Base-by-base conservation (phyloP, 2,797 vertebrate species). In the Chelon labrosus region DNA sequence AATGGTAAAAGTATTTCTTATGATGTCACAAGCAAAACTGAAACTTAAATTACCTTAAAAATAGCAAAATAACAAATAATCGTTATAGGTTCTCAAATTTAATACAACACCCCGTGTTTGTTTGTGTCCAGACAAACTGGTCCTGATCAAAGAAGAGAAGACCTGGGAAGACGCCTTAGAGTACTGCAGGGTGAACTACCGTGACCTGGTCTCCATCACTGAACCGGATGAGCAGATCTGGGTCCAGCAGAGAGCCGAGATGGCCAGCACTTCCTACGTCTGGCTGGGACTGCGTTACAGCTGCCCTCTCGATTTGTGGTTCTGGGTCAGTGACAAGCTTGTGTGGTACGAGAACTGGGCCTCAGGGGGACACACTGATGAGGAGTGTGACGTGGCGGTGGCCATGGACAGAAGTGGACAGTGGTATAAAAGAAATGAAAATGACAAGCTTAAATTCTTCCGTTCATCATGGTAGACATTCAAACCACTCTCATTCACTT, bases 271-370 rank as follows among this genome's bases (percentile, higher is more conserved):
- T 1, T 0, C 2, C 2, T 3, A 2, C 3, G 44, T 86, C 50
- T 88, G 86, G 84, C 17, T 85, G 31, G 86, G 82, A 27, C 53
- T 86, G 70, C 61, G 20, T 41, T 85, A 77, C 72, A 62, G 31
- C 64, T 86, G 84, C 2, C 3, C 31, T 22, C 50, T 88, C 54
- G 70, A n/a, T 0, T 44, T 63, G 1, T 86, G 84, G 75, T 52
- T 85, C 52, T 85, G 80, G 80, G 54, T 85, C 64, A 75, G 1
- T 4, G 57, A 77, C 1, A 0, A 57, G 0, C 0, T 0, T 0
- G 19, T 60, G 31, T 0, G 0, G 39, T 46, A 78, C 9, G 0
- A 3, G 0, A 17, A 76, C 27, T 88, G 79, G 79, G 4, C 1
- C 5, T 0, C 9, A 0, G 0, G 0, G 0, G 44, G 7, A 7